A percentile compares a stretch with the other conserved stretches of the same genome.
These are phyloP conservation scores for Halesus radiatus DNA, from an alignment of 1,140 invertebrate species.

Conservation along the genomic window DNA sequence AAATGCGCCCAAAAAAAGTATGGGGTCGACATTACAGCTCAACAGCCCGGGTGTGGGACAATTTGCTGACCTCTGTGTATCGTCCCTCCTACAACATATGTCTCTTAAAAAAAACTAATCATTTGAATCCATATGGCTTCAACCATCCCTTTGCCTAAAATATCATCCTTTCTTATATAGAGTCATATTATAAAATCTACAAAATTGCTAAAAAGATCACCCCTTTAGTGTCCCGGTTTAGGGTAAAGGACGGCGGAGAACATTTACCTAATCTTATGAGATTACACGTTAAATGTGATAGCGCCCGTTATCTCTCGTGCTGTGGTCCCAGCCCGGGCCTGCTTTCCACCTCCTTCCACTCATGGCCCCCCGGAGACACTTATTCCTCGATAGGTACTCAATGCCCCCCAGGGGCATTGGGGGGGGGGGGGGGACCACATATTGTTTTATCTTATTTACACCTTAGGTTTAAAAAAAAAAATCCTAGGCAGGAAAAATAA, in stretches of 20 bases:
- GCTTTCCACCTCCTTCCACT: background rate
- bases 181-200: background rate
- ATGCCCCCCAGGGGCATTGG: background rate
- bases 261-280: constrained; percentile 56
- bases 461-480: background rate
- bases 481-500: no score
- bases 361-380: background rate
- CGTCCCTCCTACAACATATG: no score
- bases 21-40: no score
- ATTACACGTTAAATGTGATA: constrained; percentile 57
- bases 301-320: constrained; percentile 47
- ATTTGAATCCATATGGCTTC: no score
- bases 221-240: constrained; percentile 35
- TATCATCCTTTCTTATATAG: no score
- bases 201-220: constrained; percentile 18
- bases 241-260: constrained; percentile 27
- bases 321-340: constrained; percentile 8
- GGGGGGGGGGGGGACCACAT: no score
- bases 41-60: no score
- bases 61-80: no score
- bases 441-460: constrained; percentile 33
- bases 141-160: no score
- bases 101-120: no score
- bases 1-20: no score
- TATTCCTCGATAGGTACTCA: constrained; percentile 13